phyloP scores from a whole-genome alignment of 1,140 invertebrate genomes.

The Agrilus planipennis region DNA sequence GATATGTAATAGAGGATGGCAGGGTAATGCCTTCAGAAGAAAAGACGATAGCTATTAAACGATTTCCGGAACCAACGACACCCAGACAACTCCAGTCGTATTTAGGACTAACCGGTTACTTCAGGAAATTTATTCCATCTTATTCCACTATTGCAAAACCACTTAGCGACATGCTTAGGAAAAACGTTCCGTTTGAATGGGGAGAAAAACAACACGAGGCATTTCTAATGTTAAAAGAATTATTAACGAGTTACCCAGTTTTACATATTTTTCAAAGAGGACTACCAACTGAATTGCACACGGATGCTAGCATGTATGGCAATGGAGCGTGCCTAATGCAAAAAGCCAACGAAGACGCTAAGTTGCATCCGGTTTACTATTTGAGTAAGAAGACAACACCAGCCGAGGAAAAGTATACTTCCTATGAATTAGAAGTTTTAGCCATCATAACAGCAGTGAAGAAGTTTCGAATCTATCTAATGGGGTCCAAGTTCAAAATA shows the following conservation, averaged over 20 bases:
- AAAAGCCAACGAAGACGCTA: constrained; percentile 14
- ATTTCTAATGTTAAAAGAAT: constrained; percentile 4
- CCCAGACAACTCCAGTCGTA: constrained; percentile 1
- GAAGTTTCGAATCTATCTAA: constrained; percentile 35
- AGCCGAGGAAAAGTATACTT: constrained; percentile 33
- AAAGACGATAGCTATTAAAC: too few species aligned
- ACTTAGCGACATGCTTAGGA: constrained; percentile 22
- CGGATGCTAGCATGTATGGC: constrained; percentile 17
- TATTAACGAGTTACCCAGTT: constrained; percentile 14
- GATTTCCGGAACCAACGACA: neutral
- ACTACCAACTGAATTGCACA: constrained; percentile 24
- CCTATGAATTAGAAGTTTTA: constrained; percentile 35
- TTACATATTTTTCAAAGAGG: constrained; percentile 27
- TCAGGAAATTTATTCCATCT: constrained; percentile 26
- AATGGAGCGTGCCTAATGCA: constrained; percentile 27
- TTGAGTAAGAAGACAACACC: constrained; percentile 26
- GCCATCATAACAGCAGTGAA: constrained; percentile 36
- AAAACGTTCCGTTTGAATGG: constrained; percentile 18
- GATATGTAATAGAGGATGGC: too few species aligned
- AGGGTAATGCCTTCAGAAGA: too few species aligned
- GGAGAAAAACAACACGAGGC: constrained; percentile 3
- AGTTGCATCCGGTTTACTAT: constrained; percentile 32
- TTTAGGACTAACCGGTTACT: constrained; percentile 14
- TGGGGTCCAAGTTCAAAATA: constrained; percentile 35
- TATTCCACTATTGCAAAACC: constrained; percentile 22